Evolutionary conservation across 2,797 vertebrate species (phyloP), one percentile per base, ranked within the genome.

Genomic region (Anniella stebbinsi): DNA sequence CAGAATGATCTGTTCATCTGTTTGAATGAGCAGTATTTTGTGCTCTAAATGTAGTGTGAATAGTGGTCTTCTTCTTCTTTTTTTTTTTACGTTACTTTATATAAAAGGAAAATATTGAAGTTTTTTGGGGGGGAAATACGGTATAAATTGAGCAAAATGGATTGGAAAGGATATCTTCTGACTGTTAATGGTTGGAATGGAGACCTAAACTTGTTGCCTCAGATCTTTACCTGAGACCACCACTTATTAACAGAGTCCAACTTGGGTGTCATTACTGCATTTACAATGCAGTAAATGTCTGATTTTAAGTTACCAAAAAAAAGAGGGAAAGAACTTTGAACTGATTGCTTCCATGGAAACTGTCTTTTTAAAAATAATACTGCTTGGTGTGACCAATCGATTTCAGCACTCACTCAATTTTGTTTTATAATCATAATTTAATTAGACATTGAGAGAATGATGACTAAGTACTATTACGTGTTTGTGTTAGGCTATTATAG

Each of bases 321-420:
- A 88, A 88, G 36, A 80, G 84, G 94, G 90, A 57, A 25, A 21
- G 36, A 92, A 70, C 33, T 3, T 92, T 90, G 90, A n/a, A 57
- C 72, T 87, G 13, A 28, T 3, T 70, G 0, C 45, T 88, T 54
- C 82, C 63, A 3, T 17, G 86, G 80, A 84, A 60, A 57, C 25
- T 33, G 2, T 8, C 11, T 88, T 15, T 92, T 67, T 84, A 45
- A 33, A 45, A 78, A 54, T 80, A 2, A 69, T 48, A 28, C 25
- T 90, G 86, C 89, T 80, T 89, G 28, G 73, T 5, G 9, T 80
- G 75, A 89, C 66, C 83, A 69, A 60, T 63, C 45, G 0, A 0
- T 83, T 93, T 93, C 88, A 78, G 0, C 90, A 76, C 21, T 0
- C 91, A 80, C 25, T 69, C 30, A 67, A 38, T 75, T 3, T 72